Base-by-base conservation (phyloP, 2,888 invertebrate genomes). In the Tridacna gigas region DNA sequence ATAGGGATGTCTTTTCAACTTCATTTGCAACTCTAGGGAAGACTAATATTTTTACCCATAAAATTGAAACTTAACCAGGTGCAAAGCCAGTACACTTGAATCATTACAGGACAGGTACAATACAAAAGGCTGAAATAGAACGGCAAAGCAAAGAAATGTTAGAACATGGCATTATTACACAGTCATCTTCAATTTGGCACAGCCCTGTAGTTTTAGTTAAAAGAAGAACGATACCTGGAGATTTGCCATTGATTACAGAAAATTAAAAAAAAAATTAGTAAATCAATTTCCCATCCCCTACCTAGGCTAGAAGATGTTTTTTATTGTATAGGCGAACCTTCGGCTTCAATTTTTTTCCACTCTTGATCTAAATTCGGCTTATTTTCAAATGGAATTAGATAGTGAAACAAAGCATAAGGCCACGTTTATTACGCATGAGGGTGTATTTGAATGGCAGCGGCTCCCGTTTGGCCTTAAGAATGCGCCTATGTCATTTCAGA, bases 381-480 rank as follows among this genome's bases (percentile, higher is more conserved):
- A 79, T 48, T 86, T 80, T 76, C 82, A 82, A 66, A 82, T 80
- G 37, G 79, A 76, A 18, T 48, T 86, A n/a, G 78, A 82, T 69
- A 78, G 71, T 26, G 80, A 80, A 60, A 86, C 88, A 26, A 83
- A 85, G 28, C 86, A 89, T n/a, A 90, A 89, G 51, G 74, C 85
- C 25, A 86, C 88, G 5, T 89, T 89, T 69, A 82, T 89, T 4
- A 88, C 88, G 1, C 88, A 89, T 26, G 77, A 83, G 61, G 83
- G 83, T 18, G 76, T 85, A 3, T 88, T 76, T 77, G 77, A 77
- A 18, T 89, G 74, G 26, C 86, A 73, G 28, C 48, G 83, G 18
- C 77, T 86, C 73, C 81, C 80, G 7, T 86, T 85, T 79, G 86
- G 88, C 15, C 66, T 89, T 22, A 82, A 69, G 61, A 89, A 89